Percentiles rank a stretch among this genome's conserved stretches.
These are phyloP conservation scores for Alectoris magna DNA, from an alignment of 2,797 vertebrate genomes.

Conservation along the genomic window DNA sequence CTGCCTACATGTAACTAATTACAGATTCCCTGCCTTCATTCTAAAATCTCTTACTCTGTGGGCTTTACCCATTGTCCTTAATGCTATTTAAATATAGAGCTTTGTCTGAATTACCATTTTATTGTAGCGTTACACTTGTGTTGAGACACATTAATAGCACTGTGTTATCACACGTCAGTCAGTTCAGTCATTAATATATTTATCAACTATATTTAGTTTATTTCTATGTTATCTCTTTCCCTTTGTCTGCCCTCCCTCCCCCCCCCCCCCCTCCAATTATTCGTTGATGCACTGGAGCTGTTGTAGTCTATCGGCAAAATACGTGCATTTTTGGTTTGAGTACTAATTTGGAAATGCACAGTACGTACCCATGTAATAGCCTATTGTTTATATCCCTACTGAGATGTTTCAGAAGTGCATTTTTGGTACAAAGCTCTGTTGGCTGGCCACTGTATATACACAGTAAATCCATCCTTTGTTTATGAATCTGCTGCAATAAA, in stretches of 20 bases:
- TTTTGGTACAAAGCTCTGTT: conserved; percentile 28
- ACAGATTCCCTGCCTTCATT: conserved; percentile 26
- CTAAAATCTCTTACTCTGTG: conserved; percentile 19
- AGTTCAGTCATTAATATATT: not conserved
- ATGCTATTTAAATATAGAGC: conserved; percentile 4
- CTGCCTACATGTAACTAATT: conserved; percentile 70
- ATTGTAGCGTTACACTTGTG: conserved; percentile 32
- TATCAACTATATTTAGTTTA: not conserved
- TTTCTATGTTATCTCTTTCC: not conserved
- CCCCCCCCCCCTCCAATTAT: not conserved
- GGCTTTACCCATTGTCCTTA: conserved; percentile 32
- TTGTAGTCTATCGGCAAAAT: not conserved
- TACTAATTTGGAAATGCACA: not conserved
- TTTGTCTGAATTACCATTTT: conserved; percentile 45
- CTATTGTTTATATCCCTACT: not conserved
- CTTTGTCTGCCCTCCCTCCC: not conserved
- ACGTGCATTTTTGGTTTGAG: not conserved
- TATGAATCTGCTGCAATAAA: not conserved
- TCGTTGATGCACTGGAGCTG: conserved; percentile 6
- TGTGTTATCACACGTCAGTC: not conserved
- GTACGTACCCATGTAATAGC: not conserved
- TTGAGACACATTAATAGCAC: conserved; percentile 17
- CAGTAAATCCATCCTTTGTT: conserved; percentile 29
- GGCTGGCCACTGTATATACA: not conserved
- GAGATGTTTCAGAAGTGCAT: conserved; percentile 22